Evolutionary conservation across 1,140 invertebrate species (phyloP), one percentile per base, ranked within the genome.

Genomic region (Zaprionus capensis): DNA sequence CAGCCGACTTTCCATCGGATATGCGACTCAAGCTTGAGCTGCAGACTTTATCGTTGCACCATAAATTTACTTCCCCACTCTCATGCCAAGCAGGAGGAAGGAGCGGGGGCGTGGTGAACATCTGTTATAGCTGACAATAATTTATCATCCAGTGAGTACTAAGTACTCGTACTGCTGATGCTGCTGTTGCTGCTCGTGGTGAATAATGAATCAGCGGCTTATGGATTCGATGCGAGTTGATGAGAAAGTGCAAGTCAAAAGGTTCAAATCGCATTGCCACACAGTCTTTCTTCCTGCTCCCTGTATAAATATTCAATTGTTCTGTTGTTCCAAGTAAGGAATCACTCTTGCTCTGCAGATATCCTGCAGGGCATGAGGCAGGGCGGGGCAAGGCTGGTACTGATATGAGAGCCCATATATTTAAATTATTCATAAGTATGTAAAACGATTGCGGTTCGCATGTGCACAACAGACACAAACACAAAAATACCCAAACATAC

Each of bases 401-500:
- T 46, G 41, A 46, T 46, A 46, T 17, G 12, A 49, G 22, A 57
- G 38, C 5, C 49, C 56, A 38, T 65, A 76, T 31, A 75, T 70
- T 70, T 80, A 77, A 73, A 80, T 80, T 80, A 78, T 80, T 80
- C 78, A 80, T 78, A 78, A 71, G 71, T 71, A 64, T 80, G 71
- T 68, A 78, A 80, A 80, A 58, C 71, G 76, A 62, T 74, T 74
- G 78, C 75, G 75, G 74, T 77, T 65, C 61, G 69, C 65, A 78
- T 78, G 75, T 57, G 61, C 28, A 64, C 61, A 65, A 75, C 24
- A 44, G 26, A 62, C 57, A 31, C 41, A 36, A 28, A 61, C 28
- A 64, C 24, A 28, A 24, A 55, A 15, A 46, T 17, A 22, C 24
- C 34, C 59, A 24, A 12, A 44, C 20, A 46, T 31, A 56, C 15